Evolutionary conservation across 1,140 invertebrate species (phyloP).

Genomic region (Homalodisca vitripennis): DNA sequence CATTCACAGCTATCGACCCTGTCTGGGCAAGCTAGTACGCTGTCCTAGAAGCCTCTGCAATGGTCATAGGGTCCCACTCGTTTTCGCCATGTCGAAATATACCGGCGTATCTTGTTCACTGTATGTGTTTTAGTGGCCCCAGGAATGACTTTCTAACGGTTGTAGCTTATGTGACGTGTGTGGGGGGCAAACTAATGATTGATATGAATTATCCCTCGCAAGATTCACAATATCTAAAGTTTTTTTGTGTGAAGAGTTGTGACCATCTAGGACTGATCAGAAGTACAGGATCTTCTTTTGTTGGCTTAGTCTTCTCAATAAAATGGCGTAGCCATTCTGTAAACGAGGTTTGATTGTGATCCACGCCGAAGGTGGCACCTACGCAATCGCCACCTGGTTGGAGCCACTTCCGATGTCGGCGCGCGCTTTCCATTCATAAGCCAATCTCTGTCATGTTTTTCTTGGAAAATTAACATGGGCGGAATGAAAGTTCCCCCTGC

Average conservation of each 20-base stretch:
- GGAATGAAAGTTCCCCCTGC: too few species aligned
- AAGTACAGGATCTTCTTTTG: too few species aligned
- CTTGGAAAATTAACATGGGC: too few species aligned
- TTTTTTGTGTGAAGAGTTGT: slow-evolving; percentile 40
- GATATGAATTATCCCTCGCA: slow-evolving; percentile 37
- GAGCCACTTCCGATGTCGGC: slow-evolving; percentile 44
- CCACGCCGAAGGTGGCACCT: slow-evolving; percentile 42
- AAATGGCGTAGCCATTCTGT: too few species aligned
- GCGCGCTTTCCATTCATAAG: slow-evolving; percentile 42
- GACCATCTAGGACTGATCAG: slow-evolving; percentile 44
- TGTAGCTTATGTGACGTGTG: too few species aligned
- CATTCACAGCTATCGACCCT: slow-evolving; percentile 42
- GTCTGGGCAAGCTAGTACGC: slow-evolving; percentile 41
- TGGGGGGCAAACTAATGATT: slow-evolving; percentile 41
- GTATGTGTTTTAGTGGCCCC: slow-evolving; percentile 34
- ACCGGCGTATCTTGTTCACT: slow-evolving; percentile 35
- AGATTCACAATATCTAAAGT: slow-evolving; percentile 43
- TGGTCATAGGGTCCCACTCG: slow-evolving; percentile 41
- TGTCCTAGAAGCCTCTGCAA: slow-evolving; percentile 41
- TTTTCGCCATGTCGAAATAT: slow-evolving; percentile 38
- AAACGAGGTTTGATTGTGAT: slow-evolving; percentile 36
- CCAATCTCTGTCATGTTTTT: slow-evolving; percentile 39
- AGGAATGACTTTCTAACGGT: slow-evolving; percentile 41
- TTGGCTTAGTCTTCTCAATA: too few species aligned
- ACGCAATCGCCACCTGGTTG: slow-evolving; percentile 43